These are phyloP conservation scores for Sus cebifrons DNA, from an alignment of 2,797 vertebrate species.

Conservation along the genomic window DNA sequence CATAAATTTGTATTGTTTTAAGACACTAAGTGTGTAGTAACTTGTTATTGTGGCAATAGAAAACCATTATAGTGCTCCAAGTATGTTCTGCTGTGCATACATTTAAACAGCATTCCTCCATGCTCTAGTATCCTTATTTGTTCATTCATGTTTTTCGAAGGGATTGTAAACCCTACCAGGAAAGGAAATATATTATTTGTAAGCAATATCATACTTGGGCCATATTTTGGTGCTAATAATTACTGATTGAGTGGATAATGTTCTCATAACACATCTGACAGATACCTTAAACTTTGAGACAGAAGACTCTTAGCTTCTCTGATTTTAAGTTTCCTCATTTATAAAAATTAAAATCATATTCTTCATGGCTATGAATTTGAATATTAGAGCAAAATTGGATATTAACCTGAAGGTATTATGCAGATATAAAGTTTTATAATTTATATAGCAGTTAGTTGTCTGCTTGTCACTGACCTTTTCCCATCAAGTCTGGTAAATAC, in stretches of 20 bases:
- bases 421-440: neutral
- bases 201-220: neutral
- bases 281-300: neutral
- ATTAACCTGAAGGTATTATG: neutral
- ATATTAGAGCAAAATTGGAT: neutral
- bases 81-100: neutral
- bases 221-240: neutral
- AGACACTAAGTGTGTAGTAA: neutral
- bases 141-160: neutral
- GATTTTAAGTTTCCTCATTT: slow-evolving; percentile 8
- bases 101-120: neutral
- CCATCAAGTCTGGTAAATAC: neutral
- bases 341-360: slow-evolving; percentile 14
- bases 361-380: neutral
- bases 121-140: neutral
- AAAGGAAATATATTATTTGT: neutral
- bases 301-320: neutral
- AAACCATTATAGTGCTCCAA: neutral
- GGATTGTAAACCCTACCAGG: neutral
- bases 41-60: neutral
- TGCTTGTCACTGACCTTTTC: neutral
- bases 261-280: neutral
- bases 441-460: neutral
- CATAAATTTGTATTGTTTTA: neutral
- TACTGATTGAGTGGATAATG: neutral